Evolutionary conservation across 2,888 invertebrate species (phyloP).

Genomic region (Hirtodrosophila confusa): DNA sequence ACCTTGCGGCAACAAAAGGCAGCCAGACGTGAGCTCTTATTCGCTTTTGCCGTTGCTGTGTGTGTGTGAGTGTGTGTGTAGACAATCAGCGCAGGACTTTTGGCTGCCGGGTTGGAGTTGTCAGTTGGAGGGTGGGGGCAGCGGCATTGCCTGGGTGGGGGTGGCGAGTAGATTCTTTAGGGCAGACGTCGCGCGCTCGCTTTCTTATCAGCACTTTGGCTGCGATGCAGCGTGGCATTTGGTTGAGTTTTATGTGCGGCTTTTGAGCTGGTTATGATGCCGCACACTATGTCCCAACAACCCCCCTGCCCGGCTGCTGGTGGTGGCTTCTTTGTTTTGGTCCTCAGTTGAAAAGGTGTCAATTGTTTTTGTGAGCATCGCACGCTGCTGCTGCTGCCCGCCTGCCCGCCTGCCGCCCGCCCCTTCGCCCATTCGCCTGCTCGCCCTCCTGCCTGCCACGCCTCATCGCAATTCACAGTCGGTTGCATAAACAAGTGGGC

Average conservation of each 20-base stretch:
- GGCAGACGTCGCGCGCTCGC: slow-evolving; percentile 56
- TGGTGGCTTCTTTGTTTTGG: slow-evolving; percentile 64
- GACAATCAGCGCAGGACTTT: slow-evolving; percentile 65
- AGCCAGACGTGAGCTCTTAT: slow-evolving; percentile 53
- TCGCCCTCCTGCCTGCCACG: slow-evolving; percentile 39
- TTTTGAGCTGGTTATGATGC: slow-evolving; percentile 75
- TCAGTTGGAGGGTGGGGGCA: slow-evolving; percentile 10
- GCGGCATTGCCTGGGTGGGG: not conserved
- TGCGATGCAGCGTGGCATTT: slow-evolving; percentile 77
- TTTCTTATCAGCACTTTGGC: slow-evolving; percentile 74
- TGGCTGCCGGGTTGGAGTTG: slow-evolving; percentile 54
- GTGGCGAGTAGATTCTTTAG: slow-evolving; percentile 33
- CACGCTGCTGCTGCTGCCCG: not conserved
- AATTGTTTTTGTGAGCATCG: slow-evolving; percentile 57
- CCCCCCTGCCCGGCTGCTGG: slow-evolving; percentile 4
- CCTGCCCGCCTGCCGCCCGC: slow-evolving; percentile 41
- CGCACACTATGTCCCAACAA: slow-evolving; percentile 10
- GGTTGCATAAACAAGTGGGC: slow-evolving; percentile 82
- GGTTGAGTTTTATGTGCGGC: slow-evolving; percentile 75
- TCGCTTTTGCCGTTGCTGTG: slow-evolving; percentile 17
- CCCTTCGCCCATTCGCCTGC: slow-evolving; percentile 41
- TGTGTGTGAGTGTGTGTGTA: slow-evolving; percentile 17
- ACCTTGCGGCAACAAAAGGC: slow-evolving; percentile 77
- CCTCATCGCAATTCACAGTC: slow-evolving; percentile 73
- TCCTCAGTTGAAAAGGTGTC: slow-evolving; percentile 61